A percentile compares a stretch with the other conserved stretches of the same genome.
phyloP scores from a whole-genome alignment of 2,113 vertebrate genomes.

The Leptobrachium leishanense region DNA sequence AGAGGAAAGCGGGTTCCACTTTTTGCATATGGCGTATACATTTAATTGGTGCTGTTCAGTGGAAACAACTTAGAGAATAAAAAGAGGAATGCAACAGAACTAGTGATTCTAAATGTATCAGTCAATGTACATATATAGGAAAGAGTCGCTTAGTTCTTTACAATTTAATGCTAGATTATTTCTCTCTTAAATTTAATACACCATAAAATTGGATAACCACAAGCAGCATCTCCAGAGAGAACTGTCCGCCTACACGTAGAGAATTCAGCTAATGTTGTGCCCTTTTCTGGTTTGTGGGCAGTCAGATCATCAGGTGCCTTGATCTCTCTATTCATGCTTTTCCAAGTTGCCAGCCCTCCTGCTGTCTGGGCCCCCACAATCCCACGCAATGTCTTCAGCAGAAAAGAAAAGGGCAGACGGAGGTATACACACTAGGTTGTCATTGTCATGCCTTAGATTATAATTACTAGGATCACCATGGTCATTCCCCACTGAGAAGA shows the following conservation, averaged over 20 bases:
- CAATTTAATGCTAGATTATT: not conserved
- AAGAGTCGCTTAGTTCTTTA: not conserved
- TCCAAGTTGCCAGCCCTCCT: slow-evolving; percentile 11
- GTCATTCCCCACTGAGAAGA: slow-evolving; percentile 43
- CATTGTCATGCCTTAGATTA: slow-evolving; percentile 6
- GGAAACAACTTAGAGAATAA: too few species aligned
- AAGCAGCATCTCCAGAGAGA: slow-evolving; percentile 4
- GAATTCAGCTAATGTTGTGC: slow-evolving; percentile 14
- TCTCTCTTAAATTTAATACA: not conserved
- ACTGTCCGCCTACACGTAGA: slow-evolving; percentile 35
- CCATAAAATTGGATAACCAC: not conserved
- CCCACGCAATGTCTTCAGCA: slow-evolving; percentile 29
- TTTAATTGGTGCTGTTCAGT: too few species aligned
- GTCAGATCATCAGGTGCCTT: slow-evolving; percentile 33
- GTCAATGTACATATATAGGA: not conserved
- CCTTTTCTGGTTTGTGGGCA: slow-evolving; percentile 34
- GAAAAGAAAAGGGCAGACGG: slow-evolving; percentile 39
- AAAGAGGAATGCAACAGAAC: too few species aligned
- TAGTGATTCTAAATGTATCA: too few species aligned
- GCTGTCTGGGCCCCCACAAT: slow-evolving; percentile 28
- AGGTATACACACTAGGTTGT: slow-evolving; percentile 15
- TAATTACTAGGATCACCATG: slow-evolving; percentile 39
- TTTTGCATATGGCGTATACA: too few species aligned
- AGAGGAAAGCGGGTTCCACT: too few species aligned
- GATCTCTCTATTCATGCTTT: slow-evolving; percentile 26